A percentile compares a stretch with the other conserved stretches of the same genome.
Evolutionary conservation across 2,113 vertebrate genomes (phyloP).

Genomic region (Triplophysa rosa): DNA sequence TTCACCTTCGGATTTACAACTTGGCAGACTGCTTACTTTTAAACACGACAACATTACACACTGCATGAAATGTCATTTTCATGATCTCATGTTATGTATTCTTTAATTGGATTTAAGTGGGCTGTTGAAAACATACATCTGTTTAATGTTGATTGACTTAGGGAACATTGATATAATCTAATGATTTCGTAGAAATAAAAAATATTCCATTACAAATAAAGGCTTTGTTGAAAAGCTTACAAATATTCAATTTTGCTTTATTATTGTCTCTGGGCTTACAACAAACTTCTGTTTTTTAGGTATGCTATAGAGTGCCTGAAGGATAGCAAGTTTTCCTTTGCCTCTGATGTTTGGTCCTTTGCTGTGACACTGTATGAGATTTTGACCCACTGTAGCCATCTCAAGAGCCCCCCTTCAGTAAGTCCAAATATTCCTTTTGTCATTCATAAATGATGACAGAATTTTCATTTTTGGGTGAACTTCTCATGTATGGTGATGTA

Average conservation of each 20-base stretch:
- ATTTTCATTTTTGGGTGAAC: too few species aligned
- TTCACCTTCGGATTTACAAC: too few species aligned
- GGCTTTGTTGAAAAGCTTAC: not conserved
- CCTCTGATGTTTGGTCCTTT: conserved; percentile 92
- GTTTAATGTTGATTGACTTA: not conserved
- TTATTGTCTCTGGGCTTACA: too few species aligned
- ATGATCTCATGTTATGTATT: too few species aligned
- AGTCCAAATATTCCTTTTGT: conserved; percentile 36
- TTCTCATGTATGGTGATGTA: too few species aligned
- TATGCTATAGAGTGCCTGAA: conserved; percentile 91
- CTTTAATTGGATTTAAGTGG: not conserved
- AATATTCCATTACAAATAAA: not conserved
- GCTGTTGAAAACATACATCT: conserved; percentile 11
- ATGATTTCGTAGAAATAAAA: not conserved
- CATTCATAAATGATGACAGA: not conserved
- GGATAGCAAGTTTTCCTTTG: conserved; percentile 88
- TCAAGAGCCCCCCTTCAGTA: conserved; percentile 82
- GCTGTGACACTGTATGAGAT: conserved; percentile 92
- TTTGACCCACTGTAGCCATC: conserved; percentile 80
- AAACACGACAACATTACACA: too few species aligned
- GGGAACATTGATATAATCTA: not conserved
- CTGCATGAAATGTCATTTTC: too few species aligned
- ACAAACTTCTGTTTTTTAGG: conserved; percentile 65
- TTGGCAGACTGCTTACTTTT: too few species aligned
- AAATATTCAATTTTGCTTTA: not conserved